Percentiles rank a stretch among this genome's conserved stretches.
Evolutionary conservation across 2,113 vertebrate genomes (phyloP).

Genomic region (Dinomys branickii): DNA sequence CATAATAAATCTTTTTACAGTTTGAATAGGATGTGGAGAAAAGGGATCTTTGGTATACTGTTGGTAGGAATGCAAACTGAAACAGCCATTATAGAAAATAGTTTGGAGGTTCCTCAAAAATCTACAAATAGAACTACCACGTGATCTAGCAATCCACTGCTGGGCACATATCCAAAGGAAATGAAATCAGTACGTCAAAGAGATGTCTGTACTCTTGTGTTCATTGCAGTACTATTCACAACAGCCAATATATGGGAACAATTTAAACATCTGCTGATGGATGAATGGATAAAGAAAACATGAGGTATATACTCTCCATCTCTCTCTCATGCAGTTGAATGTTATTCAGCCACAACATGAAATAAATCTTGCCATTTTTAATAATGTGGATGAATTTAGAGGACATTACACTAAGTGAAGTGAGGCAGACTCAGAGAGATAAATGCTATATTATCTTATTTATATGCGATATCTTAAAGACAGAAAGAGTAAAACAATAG

Average conservation of each 20-base stretch:
- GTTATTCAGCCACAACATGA: neutral
- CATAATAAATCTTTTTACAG: neutral
- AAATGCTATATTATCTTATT: neutral
- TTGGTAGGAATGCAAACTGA: neutral
- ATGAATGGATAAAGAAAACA: slow-evolving; percentile 9
- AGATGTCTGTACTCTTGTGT: neutral
- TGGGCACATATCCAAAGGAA: neutral
- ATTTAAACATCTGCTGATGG: neutral
- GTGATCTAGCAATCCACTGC: neutral
- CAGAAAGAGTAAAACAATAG: neutral
- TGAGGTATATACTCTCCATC: neutral
- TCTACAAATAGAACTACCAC: neutral
- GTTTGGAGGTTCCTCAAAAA: neutral
- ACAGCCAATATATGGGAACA: neutral
- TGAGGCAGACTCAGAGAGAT: slow-evolving; percentile 2
- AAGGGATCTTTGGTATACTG: neutral
- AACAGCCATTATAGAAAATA: neutral
- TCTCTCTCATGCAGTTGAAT: neutral
- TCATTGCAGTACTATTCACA: neutral
- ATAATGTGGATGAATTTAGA: neutral
- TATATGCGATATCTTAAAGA: neutral
- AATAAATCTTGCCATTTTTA: neutral
- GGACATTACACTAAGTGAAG: neutral
- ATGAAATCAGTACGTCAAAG: neutral
- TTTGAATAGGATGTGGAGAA: neutral